Percentiles rank a stretch among this genome's conserved stretches.
These are phyloP conservation scores for Idaea straminata DNA, from an alignment of 2,888 invertebrate species.

Conservation along the genomic window DNA sequence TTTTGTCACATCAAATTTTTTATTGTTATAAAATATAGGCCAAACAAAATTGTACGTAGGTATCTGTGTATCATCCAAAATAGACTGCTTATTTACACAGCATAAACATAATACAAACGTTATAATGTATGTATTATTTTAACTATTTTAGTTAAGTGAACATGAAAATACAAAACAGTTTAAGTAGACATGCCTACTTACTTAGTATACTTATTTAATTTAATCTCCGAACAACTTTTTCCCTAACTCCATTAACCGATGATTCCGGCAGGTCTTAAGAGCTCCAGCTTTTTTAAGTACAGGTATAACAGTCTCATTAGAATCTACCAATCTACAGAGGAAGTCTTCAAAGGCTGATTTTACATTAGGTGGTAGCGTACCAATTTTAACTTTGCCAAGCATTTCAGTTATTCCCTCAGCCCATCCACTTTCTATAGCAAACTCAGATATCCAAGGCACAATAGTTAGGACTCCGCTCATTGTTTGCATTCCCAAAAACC, in stretches of 20 bases:
- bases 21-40: conserved; percentile 25
- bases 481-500: conserved; percentile 97
- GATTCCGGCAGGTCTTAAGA: conserved; percentile 90
- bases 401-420: conserved; percentile 92
- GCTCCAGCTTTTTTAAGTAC: conserved; percentile 92
- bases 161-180: conserved; percentile 30
- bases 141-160: conserved; percentile 1
- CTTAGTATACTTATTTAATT: conserved; percentile 30
- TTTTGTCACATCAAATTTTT: conserved; percentile 39
- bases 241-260: conserved; percentile 93
- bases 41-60: conserved; percentile 21
- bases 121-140: conserved; percentile 2
- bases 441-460: conserved; percentile 94
- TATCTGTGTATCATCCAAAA: conserved; percentile 27
- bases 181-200: conserved; percentile 41
- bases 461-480: conserved; percentile 89
- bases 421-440: conserved; percentile 96
- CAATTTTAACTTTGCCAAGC: conserved; percentile 90
- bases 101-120: conserved; percentile 24
- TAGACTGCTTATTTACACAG: conserved; percentile 37
- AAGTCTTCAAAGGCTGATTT: conserved; percentile 96
- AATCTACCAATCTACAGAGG: conserved; percentile 90
- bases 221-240: conserved; percentile 93
- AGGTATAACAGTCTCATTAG: conserved; percentile 85
- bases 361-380: conserved; percentile 89